phyloP scores from a whole-genome alignment of 1,140 invertebrate species.

The Acromyrmex charruanus region DNA sequence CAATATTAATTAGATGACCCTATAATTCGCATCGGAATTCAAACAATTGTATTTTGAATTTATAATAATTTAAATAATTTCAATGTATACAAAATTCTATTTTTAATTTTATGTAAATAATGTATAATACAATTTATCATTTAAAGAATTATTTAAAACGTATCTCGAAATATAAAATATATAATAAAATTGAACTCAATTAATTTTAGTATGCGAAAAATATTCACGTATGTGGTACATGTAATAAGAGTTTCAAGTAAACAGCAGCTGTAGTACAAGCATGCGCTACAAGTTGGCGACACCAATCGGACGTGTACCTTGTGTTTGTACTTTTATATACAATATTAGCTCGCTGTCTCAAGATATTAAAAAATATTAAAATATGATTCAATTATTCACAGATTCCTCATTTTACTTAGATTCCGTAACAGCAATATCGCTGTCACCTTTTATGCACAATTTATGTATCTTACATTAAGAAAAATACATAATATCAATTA shows the following conservation, averaged over 20 bases:
- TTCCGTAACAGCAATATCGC: too few relatives aligned
- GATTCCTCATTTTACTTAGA: background rate
- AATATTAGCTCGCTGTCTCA: too few relatives aligned
- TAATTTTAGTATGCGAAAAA: background rate
- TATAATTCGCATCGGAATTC: constrained; percentile 6
- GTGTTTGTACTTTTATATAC: background rate
- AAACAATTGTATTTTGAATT: background rate
- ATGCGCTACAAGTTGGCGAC: constrained; percentile 37
- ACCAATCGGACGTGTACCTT: background rate
- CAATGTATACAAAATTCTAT: background rate
- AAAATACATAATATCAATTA: background rate
- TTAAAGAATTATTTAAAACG: background rate
- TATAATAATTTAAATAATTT: background rate
- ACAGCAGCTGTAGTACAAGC: constrained; percentile 26
- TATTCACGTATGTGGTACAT: background rate
- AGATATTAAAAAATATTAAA: background rate
- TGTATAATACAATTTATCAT: background rate
- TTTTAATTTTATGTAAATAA: background rate
- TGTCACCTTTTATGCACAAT: background rate
- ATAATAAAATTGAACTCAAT: background rate
- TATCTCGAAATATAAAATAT: background rate
- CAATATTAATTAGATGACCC: background rate
- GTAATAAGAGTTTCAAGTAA: background rate
- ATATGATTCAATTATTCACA: background rate
- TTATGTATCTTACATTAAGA: background rate